Conservation (phyloP, 2,113 vertebrate species). For the Pteruthius melanotis region DNA sequence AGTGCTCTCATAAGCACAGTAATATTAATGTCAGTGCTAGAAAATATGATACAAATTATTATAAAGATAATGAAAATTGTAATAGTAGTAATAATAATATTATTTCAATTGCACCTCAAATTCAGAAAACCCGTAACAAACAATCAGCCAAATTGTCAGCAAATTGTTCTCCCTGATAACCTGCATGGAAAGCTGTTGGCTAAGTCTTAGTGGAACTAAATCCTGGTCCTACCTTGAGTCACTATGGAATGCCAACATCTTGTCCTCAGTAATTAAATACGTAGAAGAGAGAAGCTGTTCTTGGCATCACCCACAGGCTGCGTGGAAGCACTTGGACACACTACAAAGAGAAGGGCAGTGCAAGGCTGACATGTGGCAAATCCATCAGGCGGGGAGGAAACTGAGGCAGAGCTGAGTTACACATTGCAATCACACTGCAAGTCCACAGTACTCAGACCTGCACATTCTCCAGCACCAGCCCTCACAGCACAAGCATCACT, state of each 20-base stretch:
- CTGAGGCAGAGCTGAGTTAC: background rate
- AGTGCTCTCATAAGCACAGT: background rate
- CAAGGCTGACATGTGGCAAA: background rate
- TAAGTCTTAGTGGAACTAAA: background rate
- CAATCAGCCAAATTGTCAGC: background rate
- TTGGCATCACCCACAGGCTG: background rate
- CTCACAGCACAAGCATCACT: background rate
- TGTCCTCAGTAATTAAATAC: background rate
- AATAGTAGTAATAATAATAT: background rate
- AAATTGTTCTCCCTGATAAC: background rate
- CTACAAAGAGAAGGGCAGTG: background rate
- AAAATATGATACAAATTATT: background rate
- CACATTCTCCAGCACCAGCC: background rate
- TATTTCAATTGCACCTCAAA: background rate
- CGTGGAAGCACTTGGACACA: background rate
- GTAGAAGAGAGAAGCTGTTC: background rate
- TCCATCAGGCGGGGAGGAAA: background rate
- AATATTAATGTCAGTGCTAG: background rate
- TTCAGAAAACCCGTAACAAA: background rate
- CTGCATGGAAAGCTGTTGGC: background rate
- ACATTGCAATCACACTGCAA: background rate
- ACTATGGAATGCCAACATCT: background rate
- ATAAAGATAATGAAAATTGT: background rate
- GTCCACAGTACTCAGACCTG: background rate
- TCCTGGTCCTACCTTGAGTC: background rate